Conservation (phyloP, 2,797 vertebrate genomes). For the Rhinatrema bivittatum region DNA sequence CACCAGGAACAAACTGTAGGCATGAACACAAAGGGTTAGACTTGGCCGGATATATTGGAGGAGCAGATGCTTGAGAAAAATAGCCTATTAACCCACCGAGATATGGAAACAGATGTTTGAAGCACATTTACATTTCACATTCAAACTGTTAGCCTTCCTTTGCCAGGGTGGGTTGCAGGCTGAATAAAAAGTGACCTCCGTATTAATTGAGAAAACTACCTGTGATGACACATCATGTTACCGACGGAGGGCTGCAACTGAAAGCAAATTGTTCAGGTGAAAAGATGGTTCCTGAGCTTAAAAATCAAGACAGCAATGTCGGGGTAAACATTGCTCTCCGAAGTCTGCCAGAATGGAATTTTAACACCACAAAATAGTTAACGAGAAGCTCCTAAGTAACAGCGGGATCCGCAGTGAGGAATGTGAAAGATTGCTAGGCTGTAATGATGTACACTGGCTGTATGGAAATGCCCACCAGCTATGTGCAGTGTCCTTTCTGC, state of each 20-base stretch:
- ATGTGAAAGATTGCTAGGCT: slow-evolving; percentile 54
- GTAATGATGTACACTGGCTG: slow-evolving; percentile 55
- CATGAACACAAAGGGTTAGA: too few species aligned
- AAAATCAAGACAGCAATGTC: rapidly evolving
- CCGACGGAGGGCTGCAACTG: not conserved
- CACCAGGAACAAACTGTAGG: too few species aligned
- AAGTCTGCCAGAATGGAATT: not conserved
- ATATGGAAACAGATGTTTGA: slow-evolving; percentile 46
- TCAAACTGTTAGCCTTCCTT: slow-evolving; percentile 17
- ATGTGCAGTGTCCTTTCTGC: slow-evolving; percentile 46
- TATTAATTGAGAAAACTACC: slow-evolving; percentile 33
- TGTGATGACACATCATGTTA: not conserved
- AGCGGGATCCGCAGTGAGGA: slow-evolving; percentile 23
- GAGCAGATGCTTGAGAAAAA: slow-evolving; percentile 30
- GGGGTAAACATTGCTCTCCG: rapidly evolving
- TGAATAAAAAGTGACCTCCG: slow-evolving; percentile 11
- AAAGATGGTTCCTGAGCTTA: rapidly evolving
- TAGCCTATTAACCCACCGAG: slow-evolving; percentile 41
- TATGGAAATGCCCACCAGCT: slow-evolving; percentile 66
- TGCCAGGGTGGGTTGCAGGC: slow-evolving; percentile 19
- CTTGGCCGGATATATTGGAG: too few species aligned
- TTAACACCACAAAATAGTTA: slow-evolving; percentile 34
- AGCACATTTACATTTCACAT: slow-evolving; percentile 30
- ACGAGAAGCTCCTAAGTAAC: slow-evolving; percentile 1
- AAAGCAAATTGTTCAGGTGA: not conserved